These are phyloP conservation scores for Sakesphorus luctuosus DNA, from an alignment of 2,113 vertebrate genomes.

Conservation along the genomic window DNA sequence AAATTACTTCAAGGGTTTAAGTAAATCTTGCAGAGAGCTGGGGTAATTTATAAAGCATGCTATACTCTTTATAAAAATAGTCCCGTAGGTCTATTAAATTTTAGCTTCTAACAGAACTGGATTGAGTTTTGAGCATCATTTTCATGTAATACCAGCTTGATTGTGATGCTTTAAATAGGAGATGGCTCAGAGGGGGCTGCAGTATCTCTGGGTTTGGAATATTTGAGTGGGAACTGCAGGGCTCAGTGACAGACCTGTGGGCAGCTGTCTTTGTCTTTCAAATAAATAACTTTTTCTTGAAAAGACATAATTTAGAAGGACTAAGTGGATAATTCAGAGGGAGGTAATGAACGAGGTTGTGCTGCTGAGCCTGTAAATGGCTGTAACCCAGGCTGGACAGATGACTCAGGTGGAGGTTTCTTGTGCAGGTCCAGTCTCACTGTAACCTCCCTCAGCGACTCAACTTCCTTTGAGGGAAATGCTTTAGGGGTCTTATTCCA, in stretches of 20 bases:
- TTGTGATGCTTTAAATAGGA: conserved; percentile 9
- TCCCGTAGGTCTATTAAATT: conserved; percentile 43
- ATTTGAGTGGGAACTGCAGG: not conserved
- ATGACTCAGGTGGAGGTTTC: not conserved
- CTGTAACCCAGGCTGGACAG: conserved; percentile 11
- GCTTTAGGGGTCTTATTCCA: not conserved
- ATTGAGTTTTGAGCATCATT: conserved; percentile 40
- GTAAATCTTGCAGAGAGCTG: conserved; percentile 53
- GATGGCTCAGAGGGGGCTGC: not conserved
- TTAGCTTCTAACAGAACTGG: conserved; percentile 34
- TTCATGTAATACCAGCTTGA: conserved; percentile 35
- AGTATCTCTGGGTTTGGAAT: not conserved
- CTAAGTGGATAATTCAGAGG: conserved; percentile 29
- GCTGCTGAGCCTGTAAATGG: conserved; percentile 43
- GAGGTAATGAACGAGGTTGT: conserved; percentile 29
- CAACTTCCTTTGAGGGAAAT: not conserved
- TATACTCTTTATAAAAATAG: conserved; percentile 56
- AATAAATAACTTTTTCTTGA: not conserved
- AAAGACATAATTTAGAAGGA: not conserved
- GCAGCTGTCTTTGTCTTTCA: conserved; percentile 14
- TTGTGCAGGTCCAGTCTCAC: not conserved
- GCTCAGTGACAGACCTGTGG: not conserved
- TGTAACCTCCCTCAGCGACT: not conserved
- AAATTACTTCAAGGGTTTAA: conserved; percentile 55
- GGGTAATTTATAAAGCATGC: conserved; percentile 39